phyloP scores from a whole-genome alignment of 2,797 vertebrate species.

The Enteromius radiatus region DNA sequence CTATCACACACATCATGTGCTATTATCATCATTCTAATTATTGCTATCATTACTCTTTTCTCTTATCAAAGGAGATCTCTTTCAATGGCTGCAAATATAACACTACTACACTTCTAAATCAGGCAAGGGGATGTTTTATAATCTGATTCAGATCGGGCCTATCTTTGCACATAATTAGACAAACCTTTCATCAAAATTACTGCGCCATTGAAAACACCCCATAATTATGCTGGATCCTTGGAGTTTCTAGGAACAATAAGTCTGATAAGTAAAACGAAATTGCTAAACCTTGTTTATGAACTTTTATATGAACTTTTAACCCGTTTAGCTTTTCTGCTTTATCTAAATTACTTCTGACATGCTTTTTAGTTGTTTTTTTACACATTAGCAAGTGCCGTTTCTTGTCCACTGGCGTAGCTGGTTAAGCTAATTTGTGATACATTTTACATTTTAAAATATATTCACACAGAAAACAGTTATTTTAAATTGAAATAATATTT shows the following conservation, averaged over 20 bases:
- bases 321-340: not conserved
- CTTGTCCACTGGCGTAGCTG: not conserved
- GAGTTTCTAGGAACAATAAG: not conserved
- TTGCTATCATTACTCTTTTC: constrained; percentile 30
- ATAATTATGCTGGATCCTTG: not conserved
- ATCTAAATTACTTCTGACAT: not conserved
- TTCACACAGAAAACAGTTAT: too few species aligned
- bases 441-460: too few species aligned
- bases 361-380: not conserved
- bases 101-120: not conserved
- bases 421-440: not conserved
- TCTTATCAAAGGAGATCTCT: constrained; percentile 25
- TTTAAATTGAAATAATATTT: too few species aligned
- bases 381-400: not conserved
- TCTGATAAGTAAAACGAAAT: not conserved
- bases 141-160: not conserved
- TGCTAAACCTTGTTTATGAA: not conserved
- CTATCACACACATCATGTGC: constrained; percentile 27
- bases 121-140: not conserved
- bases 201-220: not conserved
- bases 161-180: constrained; percentile 13
- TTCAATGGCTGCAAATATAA: constrained; percentile 13
- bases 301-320: not conserved
- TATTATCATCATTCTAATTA: constrained; percentile 36
- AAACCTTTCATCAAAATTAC: constrained; percentile 22